phyloP scores from a whole-genome alignment of 2,888 invertebrate species.

The Maniola hyperantus region DNA sequence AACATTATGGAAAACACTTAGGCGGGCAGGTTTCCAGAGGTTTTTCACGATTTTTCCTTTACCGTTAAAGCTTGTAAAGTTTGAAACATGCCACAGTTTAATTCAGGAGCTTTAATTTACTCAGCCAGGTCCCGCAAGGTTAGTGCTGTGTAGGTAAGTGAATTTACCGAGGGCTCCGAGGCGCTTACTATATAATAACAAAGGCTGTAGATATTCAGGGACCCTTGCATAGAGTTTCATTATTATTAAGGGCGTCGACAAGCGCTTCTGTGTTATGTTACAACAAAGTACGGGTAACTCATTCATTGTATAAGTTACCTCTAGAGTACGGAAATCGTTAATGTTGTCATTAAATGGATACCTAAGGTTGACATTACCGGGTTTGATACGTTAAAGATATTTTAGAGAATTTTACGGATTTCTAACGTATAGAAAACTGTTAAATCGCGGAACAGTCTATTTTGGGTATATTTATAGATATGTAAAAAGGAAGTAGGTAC shows the following conservation, averaged over 20 bases:
- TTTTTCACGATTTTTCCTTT: no score
- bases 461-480: no score
- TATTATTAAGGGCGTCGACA: constrained; percentile 14
- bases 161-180: constrained; percentile 1
- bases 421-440: no score
- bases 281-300: neutral
- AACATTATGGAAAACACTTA: no score
- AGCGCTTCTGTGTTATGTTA: neutral
- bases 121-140: neutral
- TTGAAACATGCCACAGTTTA: neutral
- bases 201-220: constrained; percentile 10
- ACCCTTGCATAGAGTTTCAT: constrained; percentile 16
- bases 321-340: neutral
- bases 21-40: no score
- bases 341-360: no score
- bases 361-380: no score
- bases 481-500: no score
- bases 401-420: no score
- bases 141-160: neutral
- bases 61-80: no score
- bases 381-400: no score
- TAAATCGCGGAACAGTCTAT: no score
- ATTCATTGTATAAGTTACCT: neutral
- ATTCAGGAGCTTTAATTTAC: neutral
- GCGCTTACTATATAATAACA: constrained; percentile 10